Evolutionary conservation across 2,888 invertebrate species (phyloP).

Genomic region (Nemotelus pantherinus): DNA sequence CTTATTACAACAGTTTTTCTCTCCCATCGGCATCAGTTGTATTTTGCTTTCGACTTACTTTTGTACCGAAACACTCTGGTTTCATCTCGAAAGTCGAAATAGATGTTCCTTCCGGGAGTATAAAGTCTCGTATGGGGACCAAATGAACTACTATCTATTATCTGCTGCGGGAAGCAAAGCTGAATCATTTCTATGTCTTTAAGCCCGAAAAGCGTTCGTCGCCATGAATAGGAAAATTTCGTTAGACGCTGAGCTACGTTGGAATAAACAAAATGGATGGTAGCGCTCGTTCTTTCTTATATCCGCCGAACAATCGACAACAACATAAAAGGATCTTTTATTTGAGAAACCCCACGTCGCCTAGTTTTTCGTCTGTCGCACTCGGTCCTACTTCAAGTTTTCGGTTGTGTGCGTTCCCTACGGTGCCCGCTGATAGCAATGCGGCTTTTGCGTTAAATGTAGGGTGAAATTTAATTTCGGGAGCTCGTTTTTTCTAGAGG

Average conservation of each 20-base stretch:
- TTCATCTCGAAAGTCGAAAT: conserved; percentile 6
- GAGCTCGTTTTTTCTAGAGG: neutral
- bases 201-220: neutral
- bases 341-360: too few relatives aligned
- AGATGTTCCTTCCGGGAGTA: conserved; percentile 19
- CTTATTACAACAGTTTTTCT: neutral
- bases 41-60: too few relatives aligned
- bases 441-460: conserved; percentile 38
- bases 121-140: neutral
- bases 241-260: too few relatives aligned
- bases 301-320: too few relatives aligned
- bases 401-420: too few relatives aligned
- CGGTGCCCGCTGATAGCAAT: conserved; percentile 10
- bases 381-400: too few relatives aligned
- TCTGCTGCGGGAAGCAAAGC: neutral
- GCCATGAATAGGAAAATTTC: too few relatives aligned
- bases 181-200: neutral
- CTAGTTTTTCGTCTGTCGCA: too few relatives aligned
- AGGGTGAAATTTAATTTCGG: conserved; percentile 38
- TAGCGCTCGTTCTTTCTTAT: too few relatives aligned
- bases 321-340: too few relatives aligned
- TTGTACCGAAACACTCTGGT: too few relatives aligned
- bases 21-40: neutral
- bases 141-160: conserved; percentile 29
- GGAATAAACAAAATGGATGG: too few relatives aligned